Evolutionary conservation across 2,113 vertebrate species (phyloP).

Genomic region (Neolamprologus sp.): DNA sequence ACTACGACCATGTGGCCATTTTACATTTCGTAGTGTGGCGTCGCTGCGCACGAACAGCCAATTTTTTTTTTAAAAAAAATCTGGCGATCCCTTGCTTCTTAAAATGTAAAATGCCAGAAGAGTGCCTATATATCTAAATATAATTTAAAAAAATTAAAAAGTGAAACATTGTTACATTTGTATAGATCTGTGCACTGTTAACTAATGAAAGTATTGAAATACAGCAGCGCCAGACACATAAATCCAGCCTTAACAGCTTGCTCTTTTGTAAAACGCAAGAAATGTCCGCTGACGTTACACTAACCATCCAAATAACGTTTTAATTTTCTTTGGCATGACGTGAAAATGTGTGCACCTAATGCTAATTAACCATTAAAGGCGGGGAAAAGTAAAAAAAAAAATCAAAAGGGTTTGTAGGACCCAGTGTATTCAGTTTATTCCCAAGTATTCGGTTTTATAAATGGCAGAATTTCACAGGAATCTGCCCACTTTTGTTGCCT

Average conservation of each 20-base stretch:
- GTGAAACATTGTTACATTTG: background rate
- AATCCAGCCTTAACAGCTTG: background rate
- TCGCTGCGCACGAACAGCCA: constrained; percentile 19
- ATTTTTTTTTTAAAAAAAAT: fast-evolving
- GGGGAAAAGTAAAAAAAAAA: background rate
- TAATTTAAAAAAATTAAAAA: background rate
- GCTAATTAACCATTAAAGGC: background rate
- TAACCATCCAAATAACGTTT: background rate
- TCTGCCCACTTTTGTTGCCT: background rate
- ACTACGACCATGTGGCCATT: constrained; percentile 71
- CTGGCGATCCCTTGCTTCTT: background rate
- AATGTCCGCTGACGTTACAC: background rate
- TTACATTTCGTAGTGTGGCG: constrained; percentile 59
- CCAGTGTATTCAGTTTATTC: background rate
- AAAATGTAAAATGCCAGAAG: background rate
- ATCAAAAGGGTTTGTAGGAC: background rate
- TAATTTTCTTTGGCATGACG: background rate
- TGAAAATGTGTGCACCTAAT: background rate
- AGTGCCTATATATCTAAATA: background rate
- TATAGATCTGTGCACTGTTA: background rate
- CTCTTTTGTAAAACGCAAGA: background rate
- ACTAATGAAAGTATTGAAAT: background rate
- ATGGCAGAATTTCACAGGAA: background rate
- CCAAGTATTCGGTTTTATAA: background rate
- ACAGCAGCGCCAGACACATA: background rate